A percentile compares a stretch with the other conserved stretches of the same genome.
Evolutionary conservation across 2,888 invertebrate genomes (phyloP).

Genomic region (Orchestes rusci): DNA sequence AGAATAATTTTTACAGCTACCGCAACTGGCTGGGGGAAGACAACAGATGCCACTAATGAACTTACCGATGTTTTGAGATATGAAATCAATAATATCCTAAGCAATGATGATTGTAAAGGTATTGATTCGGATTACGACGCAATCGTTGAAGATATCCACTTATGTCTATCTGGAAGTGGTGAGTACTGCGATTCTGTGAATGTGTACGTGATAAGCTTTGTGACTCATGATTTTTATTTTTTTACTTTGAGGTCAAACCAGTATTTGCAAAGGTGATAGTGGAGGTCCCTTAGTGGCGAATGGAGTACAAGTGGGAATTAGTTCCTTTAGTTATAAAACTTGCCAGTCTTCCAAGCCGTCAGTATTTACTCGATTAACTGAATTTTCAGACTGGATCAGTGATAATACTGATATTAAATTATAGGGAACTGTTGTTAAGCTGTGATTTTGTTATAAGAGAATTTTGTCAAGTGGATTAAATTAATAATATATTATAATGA

Average conservation of each 20-base stretch:
- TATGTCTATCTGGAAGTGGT: conserved; percentile 26
- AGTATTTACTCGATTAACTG: conserved; percentile 24
- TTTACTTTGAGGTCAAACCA: conserved; percentile 8
- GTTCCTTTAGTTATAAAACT: conserved; percentile 25
- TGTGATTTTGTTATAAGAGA: no score
- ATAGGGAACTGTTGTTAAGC: no score
- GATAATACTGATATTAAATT: conserved; percentile 18
- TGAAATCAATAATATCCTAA: conserved; percentile 13
- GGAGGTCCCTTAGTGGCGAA: conserved; percentile 27
- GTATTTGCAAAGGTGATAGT: conserved; percentile 26
- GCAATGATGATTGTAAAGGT: conserved; percentile 21
- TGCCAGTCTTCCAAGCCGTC: conserved; percentile 26
- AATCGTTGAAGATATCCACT: conserved; percentile 19
- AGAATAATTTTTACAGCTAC: conserved; percentile 20
- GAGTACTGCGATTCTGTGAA: conserved; percentile 1
- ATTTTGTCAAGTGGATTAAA: no score
- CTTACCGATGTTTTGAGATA: conserved; percentile 16
- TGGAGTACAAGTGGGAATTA: conserved; percentile 26
- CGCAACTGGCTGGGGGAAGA: conserved; percentile 24
- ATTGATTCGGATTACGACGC: conserved; percentile 9
- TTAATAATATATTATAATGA: no score
- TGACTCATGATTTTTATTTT: conserved; percentile 2
- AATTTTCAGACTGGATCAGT: conserved; percentile 26
- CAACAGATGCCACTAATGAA: conserved; percentile 3
- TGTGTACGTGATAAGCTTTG: no score